Base-by-base conservation (phyloP, 2,797 vertebrate species). In the Amblyopsis hoosieri region DNA sequence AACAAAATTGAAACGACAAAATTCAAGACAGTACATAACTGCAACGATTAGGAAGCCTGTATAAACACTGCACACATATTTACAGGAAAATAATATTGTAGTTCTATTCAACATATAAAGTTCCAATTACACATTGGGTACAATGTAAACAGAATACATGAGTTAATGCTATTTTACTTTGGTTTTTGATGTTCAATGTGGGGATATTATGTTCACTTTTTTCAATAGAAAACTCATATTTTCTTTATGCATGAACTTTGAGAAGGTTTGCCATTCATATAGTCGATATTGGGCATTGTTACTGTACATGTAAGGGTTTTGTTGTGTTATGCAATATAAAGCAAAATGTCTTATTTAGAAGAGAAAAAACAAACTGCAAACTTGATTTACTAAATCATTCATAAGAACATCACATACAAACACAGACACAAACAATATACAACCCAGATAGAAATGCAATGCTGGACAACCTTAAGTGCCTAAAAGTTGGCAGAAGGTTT, bases 241-340 rank as follows among this genome's bases (percentile, higher is more conserved):
- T 95, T 92, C 85, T 92, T 92, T 95, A 92, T 95, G 94, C 96
- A 96, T 97, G 95, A 94, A 90, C 90, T 91, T 91, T 90, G 77
- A 89, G 66, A 91, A 83, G 15, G 85, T 94, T 94, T 94, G 92
- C 94, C 93, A 90, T 90, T 91, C 89, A 86, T 93, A 91, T 93
- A 92, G 91, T 94, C 92, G 88, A 89, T 94, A 93, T 92, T 85
- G 95, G 96, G 96, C 96, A 98, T 96, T 97, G 95, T 94, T 92
- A 90, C 91, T 93, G 91, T 94, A 93, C 91, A 90, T 92, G 86
- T 93, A 90, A 90, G 90, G 89, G 91, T 93, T 80, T 90, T 85
- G 91, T 92, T 90, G 91, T 93, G 91, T 92, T 91, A 92, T 89
- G 88, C 94, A 91, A 91, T 92, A 91, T 92, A 89, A 92, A 93